phyloP scores from a whole-genome alignment of 1,140 invertebrate genomes.

The Trichonephila inaurata region DNA sequence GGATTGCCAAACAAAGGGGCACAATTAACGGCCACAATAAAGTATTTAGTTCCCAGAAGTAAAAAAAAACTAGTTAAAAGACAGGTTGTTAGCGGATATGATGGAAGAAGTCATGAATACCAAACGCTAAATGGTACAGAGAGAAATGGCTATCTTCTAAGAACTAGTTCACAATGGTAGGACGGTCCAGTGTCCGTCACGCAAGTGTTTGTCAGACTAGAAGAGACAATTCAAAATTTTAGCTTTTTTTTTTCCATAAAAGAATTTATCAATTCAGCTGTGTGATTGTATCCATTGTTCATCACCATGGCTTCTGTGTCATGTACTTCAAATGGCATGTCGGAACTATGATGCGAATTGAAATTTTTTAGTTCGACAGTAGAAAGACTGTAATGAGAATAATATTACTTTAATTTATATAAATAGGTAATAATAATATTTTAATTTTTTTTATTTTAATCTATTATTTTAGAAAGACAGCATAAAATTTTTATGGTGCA shows the following conservation, averaged over 20 bases:
- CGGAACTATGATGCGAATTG: background rate
- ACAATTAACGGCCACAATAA: background rate
- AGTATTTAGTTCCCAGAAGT: background rate
- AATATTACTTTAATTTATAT: no score
- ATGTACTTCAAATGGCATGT: background rate
- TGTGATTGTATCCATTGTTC: background rate
- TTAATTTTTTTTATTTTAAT: no score
- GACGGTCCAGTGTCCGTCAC: background rate
- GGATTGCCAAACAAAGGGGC: background rate
- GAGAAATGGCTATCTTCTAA: slow-evolving; percentile 8
- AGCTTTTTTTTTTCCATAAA: background rate
- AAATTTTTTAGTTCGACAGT: background rate
- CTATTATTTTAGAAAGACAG: no score
- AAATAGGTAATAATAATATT: no score
- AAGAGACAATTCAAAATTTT: slow-evolving; percentile 16
- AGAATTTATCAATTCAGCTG: background rate
- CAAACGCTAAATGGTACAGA: background rate
- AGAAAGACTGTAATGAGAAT: no score
- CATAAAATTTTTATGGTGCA: no score
- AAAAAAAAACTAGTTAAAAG: background rate
- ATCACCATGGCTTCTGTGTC: background rate
- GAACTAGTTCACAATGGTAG: slow-evolving; percentile 31
- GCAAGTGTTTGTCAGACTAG: slow-evolving; percentile 6
- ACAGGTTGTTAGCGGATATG: background rate
- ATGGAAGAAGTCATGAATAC: slow-evolving; percentile 1